phyloP scores from a whole-genome alignment of 2,888 invertebrate species.

The Dioctria linearis region DNA sequence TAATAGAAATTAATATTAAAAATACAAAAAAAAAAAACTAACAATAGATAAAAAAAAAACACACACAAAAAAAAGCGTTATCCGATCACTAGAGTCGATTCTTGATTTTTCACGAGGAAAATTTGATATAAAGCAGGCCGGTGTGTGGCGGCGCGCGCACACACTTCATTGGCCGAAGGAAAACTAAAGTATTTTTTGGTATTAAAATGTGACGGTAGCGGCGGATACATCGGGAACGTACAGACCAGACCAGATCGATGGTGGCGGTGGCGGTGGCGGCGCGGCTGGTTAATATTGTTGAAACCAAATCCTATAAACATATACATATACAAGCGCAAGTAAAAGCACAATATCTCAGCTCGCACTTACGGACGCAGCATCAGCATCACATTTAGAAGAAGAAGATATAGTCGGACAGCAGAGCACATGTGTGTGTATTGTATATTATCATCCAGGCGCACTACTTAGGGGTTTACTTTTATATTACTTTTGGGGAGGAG shows the following conservation, averaged over 20 bases:
- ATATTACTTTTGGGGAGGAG: too few relatives aligned
- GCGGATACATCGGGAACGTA: neutral
- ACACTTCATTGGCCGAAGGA: slow-evolving; percentile 49
- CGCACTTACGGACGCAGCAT: neutral
- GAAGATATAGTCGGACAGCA: too few relatives aligned
- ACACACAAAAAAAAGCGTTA: neutral
- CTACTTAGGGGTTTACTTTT: neutral
- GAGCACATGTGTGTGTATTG: too few relatives aligned
- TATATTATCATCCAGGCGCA: neutral
- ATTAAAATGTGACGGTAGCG: slow-evolving; percentile 24
- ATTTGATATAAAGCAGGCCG: slow-evolving; percentile 26
- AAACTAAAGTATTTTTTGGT: slow-evolving; percentile 46
- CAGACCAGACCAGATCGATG: neutral
- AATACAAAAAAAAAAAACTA: neutral
- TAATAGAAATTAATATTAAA: neutral
- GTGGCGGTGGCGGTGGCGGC: slow-evolving; percentile 9
- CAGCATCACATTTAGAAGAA: neutral
- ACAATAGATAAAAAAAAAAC: neutral
- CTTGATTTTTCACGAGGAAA: slow-evolving; percentile 33
- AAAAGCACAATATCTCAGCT: too few relatives aligned
- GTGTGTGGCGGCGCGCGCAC: slow-evolving; percentile 46
- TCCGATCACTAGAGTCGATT: neutral
- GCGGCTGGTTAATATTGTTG: neutral
- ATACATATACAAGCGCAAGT: too few relatives aligned
- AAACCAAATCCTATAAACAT: too few relatives aligned